phyloP scores from a whole-genome alignment of 2,113 vertebrate genomes.

The Trematomus loennbergii region DNA sequence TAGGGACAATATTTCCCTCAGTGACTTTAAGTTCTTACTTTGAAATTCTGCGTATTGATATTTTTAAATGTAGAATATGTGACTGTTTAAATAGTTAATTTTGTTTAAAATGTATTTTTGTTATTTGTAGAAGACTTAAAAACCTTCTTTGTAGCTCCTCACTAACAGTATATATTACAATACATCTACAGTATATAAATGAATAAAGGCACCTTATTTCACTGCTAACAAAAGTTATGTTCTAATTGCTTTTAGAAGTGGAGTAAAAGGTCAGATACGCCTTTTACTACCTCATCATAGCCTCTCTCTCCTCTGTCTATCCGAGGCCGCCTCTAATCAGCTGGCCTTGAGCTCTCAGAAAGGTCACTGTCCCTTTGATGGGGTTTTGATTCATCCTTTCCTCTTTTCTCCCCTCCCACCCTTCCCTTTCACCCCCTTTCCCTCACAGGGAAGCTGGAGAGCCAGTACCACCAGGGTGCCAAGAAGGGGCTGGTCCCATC shows the following conservation, averaged over 20 bases:
- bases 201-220: slow-evolving; percentile 40
- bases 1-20: not conserved
- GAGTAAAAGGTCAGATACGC: slow-evolving; percentile 63
- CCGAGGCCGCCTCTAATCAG: slow-evolving; percentile 75
- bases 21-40: too few species aligned
- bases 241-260: slow-evolving; percentile 42
- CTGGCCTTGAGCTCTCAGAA: slow-evolving; percentile 78
- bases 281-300: slow-evolving; percentile 56
- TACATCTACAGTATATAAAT: slow-evolving; percentile 6
- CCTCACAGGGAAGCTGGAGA: slow-evolving; percentile 94
- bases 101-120: not conserved
- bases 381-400: slow-evolving; percentile 81
- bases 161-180: not conserved
- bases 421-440: slow-evolving; percentile 52
- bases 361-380: slow-evolving; percentile 84
- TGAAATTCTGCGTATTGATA: not conserved
- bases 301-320: slow-evolving; percentile 34
- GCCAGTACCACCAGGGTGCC: slow-evolving; percentile 94
- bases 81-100: not conserved
- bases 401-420: slow-evolving; percentile 62
- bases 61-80: not conserved
- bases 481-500: slow-evolving; percentile 95
- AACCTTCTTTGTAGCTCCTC: not conserved
- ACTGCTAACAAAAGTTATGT: slow-evolving; percentile 42
- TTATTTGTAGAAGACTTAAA: not conserved